These are phyloP conservation scores for Tribolium freemani DNA, from an alignment of 2,888 invertebrate genomes.

Conservation along the genomic window DNA sequence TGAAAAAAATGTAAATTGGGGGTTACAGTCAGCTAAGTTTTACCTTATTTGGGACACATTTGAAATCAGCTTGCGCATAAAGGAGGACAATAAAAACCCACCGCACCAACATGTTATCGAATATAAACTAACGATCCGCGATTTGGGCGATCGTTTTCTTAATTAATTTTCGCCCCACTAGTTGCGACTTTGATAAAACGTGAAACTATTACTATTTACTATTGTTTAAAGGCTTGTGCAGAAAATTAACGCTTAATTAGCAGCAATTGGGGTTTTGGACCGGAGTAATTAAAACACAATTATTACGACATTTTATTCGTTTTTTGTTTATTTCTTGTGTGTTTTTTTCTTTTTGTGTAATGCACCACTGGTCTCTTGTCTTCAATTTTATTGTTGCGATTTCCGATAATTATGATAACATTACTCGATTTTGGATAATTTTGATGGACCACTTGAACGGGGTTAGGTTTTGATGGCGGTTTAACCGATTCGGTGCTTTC, in stretches of 20 bases:
- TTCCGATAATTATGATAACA: no score
- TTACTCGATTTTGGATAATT: no score
- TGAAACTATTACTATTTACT: neutral
- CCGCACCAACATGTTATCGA: neutral
- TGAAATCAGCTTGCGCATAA: neutral
- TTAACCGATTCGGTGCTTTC: neutral
- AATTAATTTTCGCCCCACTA: conserved; percentile 7
- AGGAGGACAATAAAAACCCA: conserved; percentile 2
- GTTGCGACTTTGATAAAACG: neutral
- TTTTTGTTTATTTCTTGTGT: neutral
- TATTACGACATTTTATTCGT: neutral
- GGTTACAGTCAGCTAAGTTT: neutral
- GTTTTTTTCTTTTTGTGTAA: no score
- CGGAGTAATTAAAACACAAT: neutral
- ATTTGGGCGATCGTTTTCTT: conserved; percentile 1
- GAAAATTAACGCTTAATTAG: no score
- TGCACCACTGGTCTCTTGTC: neutral
- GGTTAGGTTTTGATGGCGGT: no score
- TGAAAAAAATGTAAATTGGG: conserved; percentile 20
- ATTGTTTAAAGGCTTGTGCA: neutral
- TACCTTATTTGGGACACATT: conserved; percentile 5
- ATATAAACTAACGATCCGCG: neutral
- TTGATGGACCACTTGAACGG: no score
- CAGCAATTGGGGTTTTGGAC: no score
- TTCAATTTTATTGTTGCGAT: no score